These are phyloP conservation scores for Nematolebias whitei DNA, from an alignment of 2,113 vertebrate species.

Conservation along the genomic window DNA sequence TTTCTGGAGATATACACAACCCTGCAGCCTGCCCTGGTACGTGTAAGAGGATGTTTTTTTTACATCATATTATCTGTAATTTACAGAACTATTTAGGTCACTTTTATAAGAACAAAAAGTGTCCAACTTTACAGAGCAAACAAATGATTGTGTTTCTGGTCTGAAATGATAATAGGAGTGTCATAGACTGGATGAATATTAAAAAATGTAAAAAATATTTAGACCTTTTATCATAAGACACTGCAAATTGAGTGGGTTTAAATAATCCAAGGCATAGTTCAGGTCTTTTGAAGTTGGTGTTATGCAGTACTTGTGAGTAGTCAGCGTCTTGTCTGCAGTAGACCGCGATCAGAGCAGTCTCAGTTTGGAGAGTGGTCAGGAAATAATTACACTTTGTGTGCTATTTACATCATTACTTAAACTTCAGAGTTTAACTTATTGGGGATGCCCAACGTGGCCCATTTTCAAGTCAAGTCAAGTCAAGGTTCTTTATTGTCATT, in stretches of 20 bases:
- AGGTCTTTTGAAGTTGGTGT: neutral
- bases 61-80: neutral
- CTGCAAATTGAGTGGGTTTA: neutral
- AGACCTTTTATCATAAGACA: neutral
- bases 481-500: too few species aligned
- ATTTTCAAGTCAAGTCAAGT: too few species aligned
- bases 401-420: too few species aligned
- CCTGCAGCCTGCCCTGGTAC: constrained; percentile 86
- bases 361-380: neutral
- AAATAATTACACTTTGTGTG: too few species aligned
- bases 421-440: too few species aligned
- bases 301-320: neutral
- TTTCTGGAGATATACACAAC: constrained; percentile 83
- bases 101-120: neutral
- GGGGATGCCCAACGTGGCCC: too few species aligned
- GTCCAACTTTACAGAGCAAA: neutral
- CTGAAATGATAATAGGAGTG: neutral
- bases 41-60: neutral
- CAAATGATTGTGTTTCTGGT: neutral
- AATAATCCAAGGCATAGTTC: neutral
- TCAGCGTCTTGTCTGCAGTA: neutral
- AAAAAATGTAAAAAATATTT: constrained; percentile 5
- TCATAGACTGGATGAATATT: too few species aligned
- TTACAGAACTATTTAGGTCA: neutral
- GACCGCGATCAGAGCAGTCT: neutral